A percentile compares a stretch with the other conserved stretches of the same genome.
Conservation (phyloP, 2,797 vertebrate species). For the Tenualosa thibaudeaui region DNA sequence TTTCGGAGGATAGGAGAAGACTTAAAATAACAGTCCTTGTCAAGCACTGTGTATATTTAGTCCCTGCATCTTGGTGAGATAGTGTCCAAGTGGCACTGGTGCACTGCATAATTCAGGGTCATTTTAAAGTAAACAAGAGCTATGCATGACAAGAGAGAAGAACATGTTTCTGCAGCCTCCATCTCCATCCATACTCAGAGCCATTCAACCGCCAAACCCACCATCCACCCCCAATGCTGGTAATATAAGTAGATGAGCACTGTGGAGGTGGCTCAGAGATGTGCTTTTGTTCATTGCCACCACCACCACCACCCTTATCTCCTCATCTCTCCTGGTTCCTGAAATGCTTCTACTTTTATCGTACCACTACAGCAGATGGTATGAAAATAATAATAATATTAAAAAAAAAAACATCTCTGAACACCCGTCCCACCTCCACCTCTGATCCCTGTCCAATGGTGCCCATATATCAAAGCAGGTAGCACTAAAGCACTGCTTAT, state of each 20-base stretch:
- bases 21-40: conserved; percentile 43
- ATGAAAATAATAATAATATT: not conserved
- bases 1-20: conserved; percentile 50
- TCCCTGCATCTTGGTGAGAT: conserved; percentile 30
- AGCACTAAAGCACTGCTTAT: not conserved
- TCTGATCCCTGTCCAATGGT: not conserved
- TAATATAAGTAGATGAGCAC: not conserved
- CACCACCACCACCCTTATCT: not conserved
- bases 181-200: not conserved
- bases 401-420: not conserved
- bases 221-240: not conserved
- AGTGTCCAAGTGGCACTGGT: not conserved
- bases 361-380: not conserved
- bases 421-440: no score
- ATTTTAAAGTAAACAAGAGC: conserved; percentile 34
- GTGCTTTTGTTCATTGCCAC: not conserved
- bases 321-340: not conserved
- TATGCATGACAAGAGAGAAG: not conserved
- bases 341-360: conserved; percentile 3
- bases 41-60: conserved; percentile 49
- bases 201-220: not conserved
- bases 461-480: not conserved
- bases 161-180: not conserved
- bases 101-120: conserved; percentile 51
- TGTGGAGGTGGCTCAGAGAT: not conserved